Evolutionary conservation across 2,797 vertebrate genomes (phyloP).

Genomic region (Micromesistius poutassou): DNA sequence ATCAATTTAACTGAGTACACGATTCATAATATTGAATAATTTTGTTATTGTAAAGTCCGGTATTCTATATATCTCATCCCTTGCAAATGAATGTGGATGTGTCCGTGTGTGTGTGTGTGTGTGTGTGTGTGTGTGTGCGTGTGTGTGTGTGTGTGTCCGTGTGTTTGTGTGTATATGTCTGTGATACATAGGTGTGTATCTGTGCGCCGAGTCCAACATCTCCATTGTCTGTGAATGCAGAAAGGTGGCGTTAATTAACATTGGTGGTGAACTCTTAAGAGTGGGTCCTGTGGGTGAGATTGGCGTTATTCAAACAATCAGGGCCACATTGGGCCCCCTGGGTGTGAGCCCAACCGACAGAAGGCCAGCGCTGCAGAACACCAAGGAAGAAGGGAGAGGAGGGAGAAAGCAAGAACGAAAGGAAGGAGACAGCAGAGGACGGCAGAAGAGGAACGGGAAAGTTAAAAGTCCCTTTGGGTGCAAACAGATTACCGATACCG

Average conservation of each 20-base stretch:
- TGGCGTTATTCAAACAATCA: not conserved
- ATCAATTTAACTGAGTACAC: no score
- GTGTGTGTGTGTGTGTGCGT: no score
- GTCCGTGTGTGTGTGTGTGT: no score
- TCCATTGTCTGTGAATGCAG: not conserved
- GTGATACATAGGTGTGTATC: not conserved
- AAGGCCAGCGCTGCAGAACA: not conserved
- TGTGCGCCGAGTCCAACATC: not conserved
- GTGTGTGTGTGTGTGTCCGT: no score
- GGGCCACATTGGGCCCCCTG: no score
- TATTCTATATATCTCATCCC: no score
- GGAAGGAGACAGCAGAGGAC: not conserved
- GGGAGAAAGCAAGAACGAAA: not conserved
- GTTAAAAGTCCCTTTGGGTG: not conserved
- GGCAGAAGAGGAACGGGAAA: not conserved
- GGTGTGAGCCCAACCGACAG: not conserved
- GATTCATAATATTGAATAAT: no score
- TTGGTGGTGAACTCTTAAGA: not conserved
- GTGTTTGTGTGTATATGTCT: no score
- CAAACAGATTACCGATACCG: not conserved
- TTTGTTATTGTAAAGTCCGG: no score
- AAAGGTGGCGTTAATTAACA: not conserved
- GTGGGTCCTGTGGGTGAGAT: not conserved
- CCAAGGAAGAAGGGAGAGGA: conserved; percentile 17
- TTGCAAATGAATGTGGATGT: not conserved